These are phyloP conservation scores for Ciconia stormi DNA, from an alignment of 2,113 vertebrate species.

Conservation along the genomic window DNA sequence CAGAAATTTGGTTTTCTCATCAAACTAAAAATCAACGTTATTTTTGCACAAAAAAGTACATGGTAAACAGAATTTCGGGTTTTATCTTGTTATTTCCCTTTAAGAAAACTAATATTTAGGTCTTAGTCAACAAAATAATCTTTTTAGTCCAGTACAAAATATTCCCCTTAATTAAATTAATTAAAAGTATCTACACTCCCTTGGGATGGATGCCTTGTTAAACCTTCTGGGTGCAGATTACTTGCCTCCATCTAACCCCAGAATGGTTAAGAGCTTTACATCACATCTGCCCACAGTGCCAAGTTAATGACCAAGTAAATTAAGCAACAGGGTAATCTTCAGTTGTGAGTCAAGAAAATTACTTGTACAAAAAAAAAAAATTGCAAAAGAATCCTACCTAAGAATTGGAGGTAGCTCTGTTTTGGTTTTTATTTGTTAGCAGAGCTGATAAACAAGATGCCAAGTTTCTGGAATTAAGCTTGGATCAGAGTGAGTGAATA, in stretches of 20 bases:
- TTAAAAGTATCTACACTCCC: slow-evolving; percentile 27
- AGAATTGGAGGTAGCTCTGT: not conserved
- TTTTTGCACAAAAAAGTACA: not conserved
- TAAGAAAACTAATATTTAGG: not conserved
- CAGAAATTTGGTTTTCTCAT: not conserved
- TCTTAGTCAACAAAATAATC: not conserved
- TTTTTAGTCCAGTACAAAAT: slow-evolving; percentile 4
- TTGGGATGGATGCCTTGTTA: slow-evolving; percentile 32
- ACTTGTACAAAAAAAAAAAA: not conserved
- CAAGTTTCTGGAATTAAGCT: not conserved
- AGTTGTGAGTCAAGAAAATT: slow-evolving; percentile 19
- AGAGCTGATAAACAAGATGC: not conserved
- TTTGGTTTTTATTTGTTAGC: not conserved
- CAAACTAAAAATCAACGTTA: not conserved
- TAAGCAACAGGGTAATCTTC: slow-evolving; percentile 31
- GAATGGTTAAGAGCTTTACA: slow-evolving; percentile 38
- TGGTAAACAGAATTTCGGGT: accelerated
- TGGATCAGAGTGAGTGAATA: not conserved
- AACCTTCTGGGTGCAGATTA: slow-evolving; percentile 41
- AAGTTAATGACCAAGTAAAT: slow-evolving; percentile 48
- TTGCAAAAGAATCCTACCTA: slow-evolving; percentile 12
- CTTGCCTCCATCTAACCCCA: slow-evolving; percentile 27
- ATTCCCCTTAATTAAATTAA: slow-evolving; percentile 46
- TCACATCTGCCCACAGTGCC: slow-evolving; percentile 35
- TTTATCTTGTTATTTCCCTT: not conserved